Base-by-base conservation (phyloP, 2,113 vertebrate genomes). In the Elephas maximus region DNA sequence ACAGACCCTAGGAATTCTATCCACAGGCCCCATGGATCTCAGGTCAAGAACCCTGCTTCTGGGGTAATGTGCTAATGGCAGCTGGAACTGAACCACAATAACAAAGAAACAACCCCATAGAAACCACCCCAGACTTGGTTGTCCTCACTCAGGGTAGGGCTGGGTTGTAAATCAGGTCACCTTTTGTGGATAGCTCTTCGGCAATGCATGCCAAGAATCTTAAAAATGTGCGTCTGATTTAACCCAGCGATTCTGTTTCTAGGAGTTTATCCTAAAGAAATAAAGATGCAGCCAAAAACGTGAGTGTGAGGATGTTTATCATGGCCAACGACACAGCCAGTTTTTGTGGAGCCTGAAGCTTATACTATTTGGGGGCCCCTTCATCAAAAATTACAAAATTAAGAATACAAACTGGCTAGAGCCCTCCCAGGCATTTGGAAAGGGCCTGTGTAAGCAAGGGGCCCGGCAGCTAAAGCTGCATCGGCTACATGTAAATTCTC, bases 231-330 rank as follows among this genome's bases (percentile, higher is more conserved):
- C 71, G 60, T 94, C 63, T 92, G 57, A 60, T 91, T 97, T 91
- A 82, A 62, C 48, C 86, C 24, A 87, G 60, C 9, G 65, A 84
- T 83, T 96, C 76, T 89, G 12, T 80, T 91, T 97, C 92, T 83
- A 80, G 85, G 97, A 81, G 79, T 81, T 78, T 88, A 84, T 97
- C 92, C 92, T 88, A 96, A 97, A 85, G 93, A 95, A 97, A 96
- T 80, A 96, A 95, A 95, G 85, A 90, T 11, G 63, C 1, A 73
- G 90, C 83, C 95, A 85, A 94, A 67, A 48, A 76, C 33, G 4
- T 30, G 83, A 74, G 73, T 60, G 41, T 95, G 87, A 94, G 80
- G 91, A 73, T 91, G 71, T 85, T 94, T 93, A 93, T 83, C 74
- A 79, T 33, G 73, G 94, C 95, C 77, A 81, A 92, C 45, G 73